phyloP scores from a whole-genome alignment of 2,113 vertebrate species.

The Pseudopodoces humilis region DNA sequence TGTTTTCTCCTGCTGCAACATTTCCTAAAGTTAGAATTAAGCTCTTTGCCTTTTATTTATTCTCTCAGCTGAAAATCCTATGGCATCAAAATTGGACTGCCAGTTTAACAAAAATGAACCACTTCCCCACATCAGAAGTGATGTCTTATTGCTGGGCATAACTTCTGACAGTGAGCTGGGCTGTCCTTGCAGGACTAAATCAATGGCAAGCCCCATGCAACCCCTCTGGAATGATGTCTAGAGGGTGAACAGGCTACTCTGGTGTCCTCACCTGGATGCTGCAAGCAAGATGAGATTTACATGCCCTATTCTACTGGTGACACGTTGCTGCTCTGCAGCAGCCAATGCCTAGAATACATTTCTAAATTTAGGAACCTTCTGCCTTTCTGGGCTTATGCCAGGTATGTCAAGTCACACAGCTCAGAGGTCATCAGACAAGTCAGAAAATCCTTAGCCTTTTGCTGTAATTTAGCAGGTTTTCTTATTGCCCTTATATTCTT shows the following conservation, averaged over 20 bases:
- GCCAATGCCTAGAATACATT: neutral
- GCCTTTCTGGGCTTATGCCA: neutral
- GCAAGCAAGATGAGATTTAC: neutral
- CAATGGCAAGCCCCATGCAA: rapidly evolving
- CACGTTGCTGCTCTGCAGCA: neutral
- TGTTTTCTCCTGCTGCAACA: neutral
- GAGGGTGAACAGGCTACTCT: neutral
- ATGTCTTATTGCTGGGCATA: neutral
- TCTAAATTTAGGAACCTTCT: neutral
- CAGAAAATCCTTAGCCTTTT: neutral
- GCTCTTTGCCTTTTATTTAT: neutral
- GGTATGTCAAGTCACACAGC: neutral
- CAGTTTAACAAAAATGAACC: neutral
- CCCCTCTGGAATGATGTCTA: neutral
- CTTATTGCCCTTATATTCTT: neutral
- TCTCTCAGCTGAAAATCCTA: neutral
- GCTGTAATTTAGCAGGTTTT: neutral
- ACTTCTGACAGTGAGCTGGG: neutral
- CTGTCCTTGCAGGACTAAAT: neutral
- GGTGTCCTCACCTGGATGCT: neutral
- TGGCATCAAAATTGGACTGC: neutral
- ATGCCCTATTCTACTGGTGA: neutral
- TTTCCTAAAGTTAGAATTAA: neutral
- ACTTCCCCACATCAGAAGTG: rapidly evolving
- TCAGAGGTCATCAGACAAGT: neutral